A percentile compares a stretch with the other conserved stretches of the same genome.
Evolutionary conservation across 1,140 invertebrate species (phyloP).

Genomic region (Drosophila nigromelanica): DNA sequence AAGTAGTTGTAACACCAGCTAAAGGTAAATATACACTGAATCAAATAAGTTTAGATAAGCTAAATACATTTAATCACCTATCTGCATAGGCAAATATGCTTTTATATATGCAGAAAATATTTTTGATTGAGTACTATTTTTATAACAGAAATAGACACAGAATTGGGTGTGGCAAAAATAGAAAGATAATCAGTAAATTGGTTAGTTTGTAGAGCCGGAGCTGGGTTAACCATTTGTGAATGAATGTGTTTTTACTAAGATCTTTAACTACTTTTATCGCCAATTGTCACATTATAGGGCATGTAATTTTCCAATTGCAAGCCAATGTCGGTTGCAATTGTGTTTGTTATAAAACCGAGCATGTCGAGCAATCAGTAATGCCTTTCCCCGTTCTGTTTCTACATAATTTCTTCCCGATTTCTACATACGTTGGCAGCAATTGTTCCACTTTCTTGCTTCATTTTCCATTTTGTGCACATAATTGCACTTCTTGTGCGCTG

Average conservation of each 20-base stretch:
- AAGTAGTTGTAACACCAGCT: not conserved
- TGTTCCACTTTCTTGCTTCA: conserved; percentile 72
- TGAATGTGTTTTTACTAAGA: conserved; percentile 10
- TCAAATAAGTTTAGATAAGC: not conserved
- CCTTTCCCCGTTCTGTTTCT: not conserved
- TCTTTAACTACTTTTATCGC: conserved; percentile 31
- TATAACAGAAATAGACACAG: no score
- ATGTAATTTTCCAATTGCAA: conserved; percentile 36
- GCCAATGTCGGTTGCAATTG: conserved; percentile 54
- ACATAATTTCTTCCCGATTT: not conserved
- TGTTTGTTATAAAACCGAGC: conserved; percentile 7
- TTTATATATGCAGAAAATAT: no score
- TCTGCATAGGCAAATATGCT: no score
- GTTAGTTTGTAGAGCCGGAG: no score
- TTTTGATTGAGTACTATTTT: no score
- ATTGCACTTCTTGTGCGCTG: conserved; percentile 75
- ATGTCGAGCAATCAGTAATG: conserved; percentile 29
- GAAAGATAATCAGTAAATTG: no score
- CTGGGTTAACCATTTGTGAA: no score
- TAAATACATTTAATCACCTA: no score
- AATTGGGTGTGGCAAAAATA: no score
- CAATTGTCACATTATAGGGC: conserved; percentile 54
- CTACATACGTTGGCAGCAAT: conserved; percentile 26
- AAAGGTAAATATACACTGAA: conserved; percentile 1
- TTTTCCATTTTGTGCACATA: conserved; percentile 75